These are phyloP conservation scores for Pterocles gutturalis DNA, from an alignment of 2,113 vertebrate species.

Conservation along the genomic window DNA sequence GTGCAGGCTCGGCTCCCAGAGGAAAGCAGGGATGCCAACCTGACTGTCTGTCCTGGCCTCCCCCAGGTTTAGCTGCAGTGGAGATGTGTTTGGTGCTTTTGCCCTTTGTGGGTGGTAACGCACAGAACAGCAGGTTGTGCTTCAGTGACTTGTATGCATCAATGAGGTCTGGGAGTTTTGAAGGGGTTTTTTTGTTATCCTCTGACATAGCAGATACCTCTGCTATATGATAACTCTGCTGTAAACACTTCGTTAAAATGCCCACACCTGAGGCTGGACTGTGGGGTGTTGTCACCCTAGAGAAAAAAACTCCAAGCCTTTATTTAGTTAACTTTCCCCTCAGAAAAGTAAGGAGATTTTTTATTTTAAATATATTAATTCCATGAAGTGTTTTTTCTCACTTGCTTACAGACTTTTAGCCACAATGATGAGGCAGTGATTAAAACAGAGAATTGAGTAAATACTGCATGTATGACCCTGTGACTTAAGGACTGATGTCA, in stretches of 20 bases:
- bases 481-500: not conserved
- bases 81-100: not conserved
- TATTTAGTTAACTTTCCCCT: not conserved
- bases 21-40: not conserved
- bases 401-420: not conserved
- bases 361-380: not conserved
- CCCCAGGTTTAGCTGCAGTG: not conserved
- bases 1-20: accelerated
- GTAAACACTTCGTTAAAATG: not conserved
- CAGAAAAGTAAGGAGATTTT: not conserved
- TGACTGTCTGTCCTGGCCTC: accelerated
- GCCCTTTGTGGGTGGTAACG: not conserved
- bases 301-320: not conserved
- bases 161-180: not conserved
- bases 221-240: not conserved
- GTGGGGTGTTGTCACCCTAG: not conserved
- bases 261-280: not conserved
- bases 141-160: not conserved
- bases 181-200: not conserved
- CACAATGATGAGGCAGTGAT: not conserved
- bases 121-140: not conserved
- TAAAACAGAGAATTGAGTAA: not conserved
- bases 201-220: not conserved
- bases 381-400: not conserved
- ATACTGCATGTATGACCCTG: not conserved